Evolutionary conservation across 2,888 invertebrate genomes (phyloP).

Genomic region (Hypercompe scribonia): DNA sequence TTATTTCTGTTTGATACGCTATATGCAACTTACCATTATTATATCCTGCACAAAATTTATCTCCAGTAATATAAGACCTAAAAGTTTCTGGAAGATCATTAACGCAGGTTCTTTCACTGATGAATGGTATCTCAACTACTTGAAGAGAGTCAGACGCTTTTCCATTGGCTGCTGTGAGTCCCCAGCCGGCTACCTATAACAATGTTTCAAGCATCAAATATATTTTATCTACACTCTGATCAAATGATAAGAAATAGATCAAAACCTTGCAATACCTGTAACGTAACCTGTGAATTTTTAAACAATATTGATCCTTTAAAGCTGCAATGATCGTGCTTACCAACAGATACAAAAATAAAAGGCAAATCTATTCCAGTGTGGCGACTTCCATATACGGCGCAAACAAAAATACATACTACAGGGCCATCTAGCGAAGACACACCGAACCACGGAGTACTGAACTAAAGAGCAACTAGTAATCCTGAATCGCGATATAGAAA

Average conservation of each 20-base stretch:
- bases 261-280: too few species aligned
- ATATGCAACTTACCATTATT: conserved; percentile 11
- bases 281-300: too few species aligned
- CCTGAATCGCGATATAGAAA: too few species aligned
- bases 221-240: neutral
- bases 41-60: conserved; percentile 23
- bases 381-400: too few species aligned
- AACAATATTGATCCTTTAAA: too few species aligned
- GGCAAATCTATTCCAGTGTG: too few species aligned
- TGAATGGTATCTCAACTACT: conserved; percentile 51
- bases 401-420: too few species aligned
- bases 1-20: neutral
- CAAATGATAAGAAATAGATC: neutral
- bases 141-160: conserved; percentile 38
- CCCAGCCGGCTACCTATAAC: conserved; percentile 57
- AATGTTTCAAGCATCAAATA: neutral
- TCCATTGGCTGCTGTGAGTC: conserved; percentile 43
- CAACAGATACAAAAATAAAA: neutral
- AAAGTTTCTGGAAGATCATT: conserved; percentile 25
- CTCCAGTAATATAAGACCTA: conserved; percentile 12
- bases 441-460: too few species aligned
- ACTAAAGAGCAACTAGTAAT: too few species aligned
- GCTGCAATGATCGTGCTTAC: neutral
- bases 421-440: too few species aligned
- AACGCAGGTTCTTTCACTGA: conserved; percentile 47